Base-by-base conservation (phyloP, 2,113 vertebrate species). In the Scomber japonicus region DNA sequence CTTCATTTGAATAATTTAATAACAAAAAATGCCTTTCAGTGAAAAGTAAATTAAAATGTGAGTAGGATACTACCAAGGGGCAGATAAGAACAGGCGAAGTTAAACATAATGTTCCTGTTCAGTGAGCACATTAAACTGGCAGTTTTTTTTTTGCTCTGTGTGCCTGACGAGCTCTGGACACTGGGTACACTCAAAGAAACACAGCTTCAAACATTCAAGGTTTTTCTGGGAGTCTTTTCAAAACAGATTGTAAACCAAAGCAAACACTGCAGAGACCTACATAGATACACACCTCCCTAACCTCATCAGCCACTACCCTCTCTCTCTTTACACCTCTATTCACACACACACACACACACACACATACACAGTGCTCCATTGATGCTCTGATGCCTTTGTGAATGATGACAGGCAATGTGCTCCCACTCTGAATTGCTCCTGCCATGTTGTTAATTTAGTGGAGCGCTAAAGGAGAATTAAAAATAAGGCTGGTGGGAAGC, bases 61-160 rank as follows among this genome's bases (percentile, higher is more conserved):
- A 88, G 90, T 83, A 76, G 75, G 81, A 85, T 79, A 88, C 77
- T 78, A 91, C 92, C 89, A 85, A 91, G 88, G 87, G 90, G 82
- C 76, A 92, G 93, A 93, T 88, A 92, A 93, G 92, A 94, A 89
- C 91, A 91, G 87, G 87, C 81, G 27, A 89, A 93, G 89, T 93
- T 90, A 91, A 92, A 94, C 91, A 87, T 85, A 92, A 92, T 93
- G 91, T 95, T 94, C 92, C 89, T 90, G 91, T 86, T 94, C 92
- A 93, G 80, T 93, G 91, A 91, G 86, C 93, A 85, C 82, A 91
- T 94, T 93, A 90, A 92, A 90, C 45, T 78, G 86, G 85, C 89
- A 93, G 85, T 92, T 40, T 92, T 91, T 40, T 92, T 91, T 90
- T 60, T 87, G 73, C 81, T 83, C 81, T 30, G 53, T 80, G 85